phyloP scores from a whole-genome alignment of 2,797 vertebrate genomes.

The Poeciliopsis paucimaculata region DNA sequence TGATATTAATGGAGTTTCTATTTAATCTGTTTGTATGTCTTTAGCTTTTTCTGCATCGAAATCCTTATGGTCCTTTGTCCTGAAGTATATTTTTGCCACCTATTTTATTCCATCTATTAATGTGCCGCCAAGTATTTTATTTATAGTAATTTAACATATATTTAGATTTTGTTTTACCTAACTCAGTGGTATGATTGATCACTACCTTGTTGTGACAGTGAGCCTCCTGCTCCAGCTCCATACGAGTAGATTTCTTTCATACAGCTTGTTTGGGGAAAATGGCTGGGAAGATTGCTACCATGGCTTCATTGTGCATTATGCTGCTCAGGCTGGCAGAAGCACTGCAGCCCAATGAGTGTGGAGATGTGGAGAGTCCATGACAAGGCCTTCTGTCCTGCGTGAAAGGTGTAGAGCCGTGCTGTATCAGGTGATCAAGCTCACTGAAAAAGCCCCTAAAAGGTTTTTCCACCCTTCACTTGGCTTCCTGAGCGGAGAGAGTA shows the following conservation, averaged over 20 bases:
- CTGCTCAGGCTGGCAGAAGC: constrained; percentile 65
- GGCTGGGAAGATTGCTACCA: constrained; percentile 54
- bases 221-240: constrained; percentile 41
- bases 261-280: constrained; percentile 32
- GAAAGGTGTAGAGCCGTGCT: constrained; percentile 63
- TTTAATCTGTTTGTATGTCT: constrained; percentile 30
- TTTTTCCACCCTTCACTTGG: constrained; percentile 71
- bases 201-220: constrained; percentile 47
- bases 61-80: constrained; percentile 30
- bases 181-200: constrained; percentile 44
- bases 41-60: constrained; percentile 42
- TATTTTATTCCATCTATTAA: too few relatives aligned
- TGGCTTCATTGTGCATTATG: constrained; percentile 61
- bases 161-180: constrained; percentile 51
- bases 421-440: constrained; percentile 78
- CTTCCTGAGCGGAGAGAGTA: constrained; percentile 64
- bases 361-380: constrained; percentile 57
- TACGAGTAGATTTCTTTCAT: constrained; percentile 67
- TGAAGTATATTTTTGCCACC: constrained; percentile 26
- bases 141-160: constrained; percentile 18
- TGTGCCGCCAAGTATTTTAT: neutral
- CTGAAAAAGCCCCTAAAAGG: constrained; percentile 74
- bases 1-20: constrained; percentile 56
- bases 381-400: constrained; percentile 69
- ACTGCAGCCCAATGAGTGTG: constrained; percentile 55